Conservation (phyloP, 1,140 invertebrate species). For the Phocides pigmalion region DNA sequence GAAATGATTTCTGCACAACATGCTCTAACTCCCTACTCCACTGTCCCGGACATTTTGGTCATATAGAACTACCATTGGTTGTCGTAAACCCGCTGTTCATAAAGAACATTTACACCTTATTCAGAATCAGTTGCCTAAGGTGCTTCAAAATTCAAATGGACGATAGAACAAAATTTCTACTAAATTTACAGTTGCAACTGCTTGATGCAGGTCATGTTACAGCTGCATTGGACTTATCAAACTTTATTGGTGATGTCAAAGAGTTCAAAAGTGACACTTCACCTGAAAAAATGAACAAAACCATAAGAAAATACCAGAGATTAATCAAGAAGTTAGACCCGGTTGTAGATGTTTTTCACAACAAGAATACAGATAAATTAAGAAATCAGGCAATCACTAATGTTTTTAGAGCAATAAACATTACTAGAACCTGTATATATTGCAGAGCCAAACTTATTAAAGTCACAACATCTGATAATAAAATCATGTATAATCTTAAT, state of each 20-base stretch:
- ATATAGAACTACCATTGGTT: slow-evolving; percentile 95
- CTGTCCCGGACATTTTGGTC: slow-evolving; percentile 97
- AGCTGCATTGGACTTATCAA: slow-evolving; percentile 88
- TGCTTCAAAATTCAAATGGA: slow-evolving; percentile 90
- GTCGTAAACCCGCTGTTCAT: slow-evolving; percentile 97
- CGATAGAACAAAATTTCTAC: slow-evolving; percentile 86
- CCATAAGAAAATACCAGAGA: slow-evolving; percentile 73
- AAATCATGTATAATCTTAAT: slow-evolving; percentile 84
- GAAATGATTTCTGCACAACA: slow-evolving; percentile 91
- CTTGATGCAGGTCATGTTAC: slow-evolving; percentile 90
- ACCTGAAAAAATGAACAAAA: slow-evolving; percentile 57
- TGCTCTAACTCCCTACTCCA: slow-evolving; percentile 88
- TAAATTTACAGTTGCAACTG: slow-evolving; percentile 90
- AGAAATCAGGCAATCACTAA: slow-evolving; percentile 85
- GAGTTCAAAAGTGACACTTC: slow-evolving; percentile 50
- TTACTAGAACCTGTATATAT: slow-evolving; percentile 85
- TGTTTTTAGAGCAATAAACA: slow-evolving; percentile 84
- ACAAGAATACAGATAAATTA: slow-evolving; percentile 86
- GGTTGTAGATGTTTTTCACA: slow-evolving; percentile 71
- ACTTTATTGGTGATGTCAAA: slow-evolving; percentile 77
- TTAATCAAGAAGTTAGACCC: slow-evolving; percentile 70
- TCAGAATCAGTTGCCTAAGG: slow-evolving; percentile 88
- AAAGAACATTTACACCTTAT: slow-evolving; percentile 87
- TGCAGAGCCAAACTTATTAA: slow-evolving; percentile 86
- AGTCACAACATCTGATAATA: slow-evolving; percentile 86